Evolutionary conservation across 2,797 vertebrate genomes (phyloP).

Genomic region (Sebastes itinus): DNA sequence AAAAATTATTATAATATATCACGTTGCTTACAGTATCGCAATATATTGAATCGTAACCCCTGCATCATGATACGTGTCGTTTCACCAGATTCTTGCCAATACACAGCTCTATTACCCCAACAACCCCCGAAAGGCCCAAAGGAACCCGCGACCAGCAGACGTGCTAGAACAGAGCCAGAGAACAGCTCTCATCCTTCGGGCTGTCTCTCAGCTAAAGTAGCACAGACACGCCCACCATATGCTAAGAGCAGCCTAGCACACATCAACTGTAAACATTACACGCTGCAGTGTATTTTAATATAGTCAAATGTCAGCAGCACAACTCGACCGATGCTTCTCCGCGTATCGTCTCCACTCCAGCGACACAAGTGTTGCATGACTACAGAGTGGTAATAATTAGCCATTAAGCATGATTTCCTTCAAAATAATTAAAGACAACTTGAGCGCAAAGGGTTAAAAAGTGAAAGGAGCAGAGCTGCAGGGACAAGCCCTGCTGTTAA

Average conservation of each 20-base stretch:
- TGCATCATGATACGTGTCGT: too few species aligned
- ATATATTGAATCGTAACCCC: too few species aligned
- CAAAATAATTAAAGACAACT: neutral
- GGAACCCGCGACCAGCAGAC: conserved; percentile 54
- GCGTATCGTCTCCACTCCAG: neutral
- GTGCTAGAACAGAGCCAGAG: conserved; percentile 66
- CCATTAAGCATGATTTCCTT: neutral
- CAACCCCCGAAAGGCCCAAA: conserved; percentile 37
- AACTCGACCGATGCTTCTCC: neutral
- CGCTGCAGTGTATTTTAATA: neutral
- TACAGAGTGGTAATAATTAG: neutral
- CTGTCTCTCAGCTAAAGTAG: conserved; percentile 65
- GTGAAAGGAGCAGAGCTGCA: conserved; percentile 58
- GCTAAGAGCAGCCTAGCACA: conserved; percentile 46
- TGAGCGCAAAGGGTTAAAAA: conserved; percentile 43
- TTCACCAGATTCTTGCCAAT: too few species aligned
- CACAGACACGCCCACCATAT: conserved; percentile 72
- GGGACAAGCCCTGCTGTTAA: conserved; percentile 58
- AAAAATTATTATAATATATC: too few species aligned
- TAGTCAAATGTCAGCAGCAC: neutral
- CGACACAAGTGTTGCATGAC: neutral
- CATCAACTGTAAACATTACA: conserved; percentile 36
- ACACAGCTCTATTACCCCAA: neutral
- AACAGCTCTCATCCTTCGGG: conserved; percentile 62
- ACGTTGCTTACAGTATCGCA: too few species aligned